These are phyloP conservation scores for Indicator indicator DNA, from an alignment of 2,113 vertebrate genomes.

Conservation along the genomic window DNA sequence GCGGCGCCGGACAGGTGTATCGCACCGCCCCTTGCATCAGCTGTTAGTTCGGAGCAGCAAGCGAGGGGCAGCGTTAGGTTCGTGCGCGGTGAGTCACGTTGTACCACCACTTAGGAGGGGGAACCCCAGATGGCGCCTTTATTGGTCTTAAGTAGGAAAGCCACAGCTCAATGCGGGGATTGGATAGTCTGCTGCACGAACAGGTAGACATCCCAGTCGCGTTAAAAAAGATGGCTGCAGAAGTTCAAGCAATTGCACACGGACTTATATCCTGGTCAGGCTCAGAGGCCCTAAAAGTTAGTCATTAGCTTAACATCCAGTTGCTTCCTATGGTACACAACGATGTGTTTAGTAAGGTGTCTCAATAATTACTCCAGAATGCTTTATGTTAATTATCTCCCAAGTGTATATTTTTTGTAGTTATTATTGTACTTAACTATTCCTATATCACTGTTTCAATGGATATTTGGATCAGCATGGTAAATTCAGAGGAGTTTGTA, in stretches of 20 bases:
- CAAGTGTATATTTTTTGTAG: neutral
- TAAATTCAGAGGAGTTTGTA: neutral
- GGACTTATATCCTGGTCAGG: fast-evolving
- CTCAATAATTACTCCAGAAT: fast-evolving
- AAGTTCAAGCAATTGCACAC: fast-evolving
- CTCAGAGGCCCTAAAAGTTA: fast-evolving
- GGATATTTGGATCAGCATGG: neutral
- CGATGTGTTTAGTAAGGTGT: fast-evolving
- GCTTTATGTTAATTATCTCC: neutral
- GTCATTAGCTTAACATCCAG: fast-evolving
- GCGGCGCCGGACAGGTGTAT: neutral
- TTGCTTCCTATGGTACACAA: fast-evolving
- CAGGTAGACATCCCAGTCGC: fast-evolving
- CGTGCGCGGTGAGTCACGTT: fast-evolving
- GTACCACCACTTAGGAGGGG: fast-evolving
- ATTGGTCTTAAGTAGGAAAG: fast-evolving
- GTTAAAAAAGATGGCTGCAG: fast-evolving
- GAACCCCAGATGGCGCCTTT: fast-evolving
- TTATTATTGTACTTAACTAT: fast-evolving
- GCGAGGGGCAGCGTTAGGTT: fast-evolving
- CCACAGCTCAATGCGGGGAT: too few relatives aligned
- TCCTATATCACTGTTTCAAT: fast-evolving
- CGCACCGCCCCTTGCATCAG: too few relatives aligned
- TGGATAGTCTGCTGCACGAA: fast-evolving
- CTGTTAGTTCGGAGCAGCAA: fast-evolving